These are phyloP conservation scores for Epinephelus cyanopodus DNA, from an alignment of 2,113 vertebrate species.

Conservation along the genomic window DNA sequence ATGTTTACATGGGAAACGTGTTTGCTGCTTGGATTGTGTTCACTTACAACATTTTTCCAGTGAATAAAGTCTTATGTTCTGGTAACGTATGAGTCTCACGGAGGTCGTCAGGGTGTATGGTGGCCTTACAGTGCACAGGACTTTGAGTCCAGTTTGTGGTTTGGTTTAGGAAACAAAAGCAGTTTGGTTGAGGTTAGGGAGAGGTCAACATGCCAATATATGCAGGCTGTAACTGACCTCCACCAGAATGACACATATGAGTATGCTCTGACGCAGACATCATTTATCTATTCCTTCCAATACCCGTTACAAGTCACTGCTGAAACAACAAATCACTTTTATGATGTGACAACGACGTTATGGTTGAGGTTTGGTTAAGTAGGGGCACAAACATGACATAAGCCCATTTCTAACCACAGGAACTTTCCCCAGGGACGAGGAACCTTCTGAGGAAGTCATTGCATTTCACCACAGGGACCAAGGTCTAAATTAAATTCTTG, in stretches of 20 bases:
- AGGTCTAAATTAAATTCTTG: no score
- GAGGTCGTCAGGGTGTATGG: not conserved
- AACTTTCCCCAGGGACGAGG: no score
- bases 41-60: not conserved
- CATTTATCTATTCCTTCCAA: constrained; percentile 1
- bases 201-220: not conserved
- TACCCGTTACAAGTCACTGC: not conserved
- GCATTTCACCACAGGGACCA: no score
- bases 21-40: constrained; percentile 16
- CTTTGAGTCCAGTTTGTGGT: not conserved
- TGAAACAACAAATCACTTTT: not conserved
- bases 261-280: not conserved
- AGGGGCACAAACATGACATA: not conserved
- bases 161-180: not conserved
- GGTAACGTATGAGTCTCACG: not conserved
- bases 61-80: constrained; percentile 3
- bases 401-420: no score
- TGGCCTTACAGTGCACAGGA: not conserved
- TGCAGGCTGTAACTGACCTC: not conserved
- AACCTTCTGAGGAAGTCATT: no score
- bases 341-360: not conserved
- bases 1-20: constrained; percentile 12
- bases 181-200: not conserved
- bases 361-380: not conserved
- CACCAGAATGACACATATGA: not conserved